Evolutionary conservation across 1,140 invertebrate species (phyloP), one percentile per base, ranked within the genome.

Genomic region (Psilanteris sp.): DNA sequence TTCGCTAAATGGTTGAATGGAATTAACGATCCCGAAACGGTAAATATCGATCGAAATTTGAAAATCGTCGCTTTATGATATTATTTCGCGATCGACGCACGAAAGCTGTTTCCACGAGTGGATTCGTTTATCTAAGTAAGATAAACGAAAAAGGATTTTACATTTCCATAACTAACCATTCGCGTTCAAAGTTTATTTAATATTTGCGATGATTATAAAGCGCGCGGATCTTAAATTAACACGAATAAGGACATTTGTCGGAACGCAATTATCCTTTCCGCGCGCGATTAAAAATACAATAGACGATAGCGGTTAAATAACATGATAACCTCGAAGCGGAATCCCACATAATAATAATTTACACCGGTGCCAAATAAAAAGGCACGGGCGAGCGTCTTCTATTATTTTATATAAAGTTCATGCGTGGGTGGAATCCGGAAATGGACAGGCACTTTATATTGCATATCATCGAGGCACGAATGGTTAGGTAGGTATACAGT

Each of bases 301-400:
- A 29, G 50, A 43, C 50, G 52, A 64, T 64, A 52, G 44, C 41
- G 43, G 43, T 57, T 39, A 59, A 73, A 64, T 64, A 62, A 64
- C 32, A 32, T 48, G 64, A 73, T 64, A 57, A 64, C 13, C 68
- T 72, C 50, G 57, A 32, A 72, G 68, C 57, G 34, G 32, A 55
- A 72, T 72, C 68, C 57, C 50, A 64, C 57, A 57, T 72, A 64
- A 64, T 64, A 64, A 72, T 72, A 62, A 72, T 72, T 72, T 50
- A 72, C 57, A 11, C 43, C 8, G 10, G 29, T 32, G 36, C 11
- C 48, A 27, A 54, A 72, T 61, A 62, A 72, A 62, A 68, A 72
- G 39, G 20, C 15, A 20, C 48, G 10, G 29, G 44, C 66, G 44
- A 61, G 26, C 57, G 50, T 48, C 48, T 55, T 55, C 11, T 50